A percentile compares a stretch with the other conserved stretches of the same genome.
Evolutionary conservation across 2,888 invertebrate genomes (phyloP).

Genomic region (Lochmaea capreae): DNA sequence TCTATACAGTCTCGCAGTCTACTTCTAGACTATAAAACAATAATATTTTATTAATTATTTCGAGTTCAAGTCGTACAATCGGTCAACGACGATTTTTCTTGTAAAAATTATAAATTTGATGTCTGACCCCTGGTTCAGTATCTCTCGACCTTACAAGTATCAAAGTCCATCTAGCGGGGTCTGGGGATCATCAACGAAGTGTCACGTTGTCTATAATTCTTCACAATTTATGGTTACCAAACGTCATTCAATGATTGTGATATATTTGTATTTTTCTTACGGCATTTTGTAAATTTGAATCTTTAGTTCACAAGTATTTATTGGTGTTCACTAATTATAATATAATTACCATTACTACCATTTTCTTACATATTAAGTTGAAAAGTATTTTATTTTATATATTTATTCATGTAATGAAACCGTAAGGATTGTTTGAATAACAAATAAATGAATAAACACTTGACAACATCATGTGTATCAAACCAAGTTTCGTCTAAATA

Average conservation of each 20-base stretch:
- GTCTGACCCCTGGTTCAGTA: conserved; percentile 6
- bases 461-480: no score
- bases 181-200: conserved; percentile 1
- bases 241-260: background rate
- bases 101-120: conserved; percentile 1
- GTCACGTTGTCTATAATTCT: background rate
- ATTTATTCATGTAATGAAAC: no score
- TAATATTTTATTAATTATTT: conserved; percentile 5
- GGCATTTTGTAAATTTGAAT: background rate
- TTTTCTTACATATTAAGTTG: no score
- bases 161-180: background rate
- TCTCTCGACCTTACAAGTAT: background rate
- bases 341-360: no score
- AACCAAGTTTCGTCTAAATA: no score
- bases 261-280: background rate
- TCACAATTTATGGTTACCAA: background rate
- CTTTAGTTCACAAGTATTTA: no score
- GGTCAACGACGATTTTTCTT: background rate
- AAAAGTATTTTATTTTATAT: no score
- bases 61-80: conserved; percentile 5
- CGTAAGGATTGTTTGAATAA: no score
- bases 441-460: no score
- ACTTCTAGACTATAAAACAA: background rate
- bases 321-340: no score
- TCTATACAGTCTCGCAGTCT: conserved; percentile 1